Conservation (phyloP, 2,113 vertebrate species). For the Climacteris rufus region DNA sequence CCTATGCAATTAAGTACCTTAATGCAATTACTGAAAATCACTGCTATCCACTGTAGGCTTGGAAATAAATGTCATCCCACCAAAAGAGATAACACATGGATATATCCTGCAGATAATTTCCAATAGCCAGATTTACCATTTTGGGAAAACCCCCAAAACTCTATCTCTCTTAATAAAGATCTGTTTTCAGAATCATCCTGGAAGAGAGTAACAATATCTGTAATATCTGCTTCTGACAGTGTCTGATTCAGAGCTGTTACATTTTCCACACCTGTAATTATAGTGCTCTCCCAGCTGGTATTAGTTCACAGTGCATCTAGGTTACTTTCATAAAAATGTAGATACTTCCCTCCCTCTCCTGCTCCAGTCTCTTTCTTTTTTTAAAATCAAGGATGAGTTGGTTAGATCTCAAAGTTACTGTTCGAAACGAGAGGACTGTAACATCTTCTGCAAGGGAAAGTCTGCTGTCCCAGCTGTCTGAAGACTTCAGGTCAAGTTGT, state of each 20-base stretch:
- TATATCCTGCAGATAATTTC: neutral
- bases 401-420: neutral
- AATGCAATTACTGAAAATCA: neutral
- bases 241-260: neutral
- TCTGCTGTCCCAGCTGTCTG: neutral
- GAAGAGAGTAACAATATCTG: neutral
- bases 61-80: neutral
- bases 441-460: neutral
- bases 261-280: neutral
- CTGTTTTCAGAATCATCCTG: neutral
- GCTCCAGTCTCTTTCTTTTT: neutral
- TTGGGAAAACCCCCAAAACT: accelerated
- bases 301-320: neutral
- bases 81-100: neutral
- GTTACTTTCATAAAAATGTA: neutral
- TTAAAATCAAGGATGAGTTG: neutral
- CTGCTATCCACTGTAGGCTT: neutral
- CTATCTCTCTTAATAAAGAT: neutral
- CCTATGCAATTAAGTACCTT: neutral
- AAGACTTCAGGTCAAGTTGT: neutral
- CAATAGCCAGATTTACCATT: neutral
- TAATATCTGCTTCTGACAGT: neutral
- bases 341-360: neutral
- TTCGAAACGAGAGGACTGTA: neutral
- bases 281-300: neutral